phyloP scores from a whole-genome alignment of 2,113 vertebrate genomes.

The Amphilophus citrinellus region DNA sequence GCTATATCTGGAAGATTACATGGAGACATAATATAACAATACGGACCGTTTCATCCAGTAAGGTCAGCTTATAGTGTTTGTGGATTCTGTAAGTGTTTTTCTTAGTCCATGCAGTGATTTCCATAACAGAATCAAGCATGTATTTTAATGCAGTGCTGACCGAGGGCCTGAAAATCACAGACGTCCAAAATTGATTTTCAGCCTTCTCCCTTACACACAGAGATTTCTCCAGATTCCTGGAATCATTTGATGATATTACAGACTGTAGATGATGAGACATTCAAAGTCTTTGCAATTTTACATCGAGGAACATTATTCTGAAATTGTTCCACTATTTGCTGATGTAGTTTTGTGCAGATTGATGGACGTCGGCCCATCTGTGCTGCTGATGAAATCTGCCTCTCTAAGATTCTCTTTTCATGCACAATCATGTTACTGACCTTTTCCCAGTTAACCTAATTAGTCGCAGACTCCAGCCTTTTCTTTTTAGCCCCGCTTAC shows the following conservation, averaged over 20 bases:
- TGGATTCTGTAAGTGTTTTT: neutral
- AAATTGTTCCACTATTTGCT: neutral
- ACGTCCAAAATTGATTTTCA: neutral
- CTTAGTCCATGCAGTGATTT: neutral
- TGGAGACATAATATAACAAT: neutral
- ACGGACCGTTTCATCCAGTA: neutral
- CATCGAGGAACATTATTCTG: neutral
- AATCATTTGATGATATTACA: neutral
- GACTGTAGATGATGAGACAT: neutral
- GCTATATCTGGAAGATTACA: neutral
- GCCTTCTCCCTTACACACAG: neutral
- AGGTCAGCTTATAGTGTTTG: neutral
- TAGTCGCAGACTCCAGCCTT: neutral
- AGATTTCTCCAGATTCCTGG: neutral
- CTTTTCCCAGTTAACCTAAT: neutral
- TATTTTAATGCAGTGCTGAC: neutral
- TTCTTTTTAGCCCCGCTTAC: neutral
- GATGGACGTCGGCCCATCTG: neutral
- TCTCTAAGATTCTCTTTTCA: neutral
- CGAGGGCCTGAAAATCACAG: neutral
- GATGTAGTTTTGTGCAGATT: neutral
- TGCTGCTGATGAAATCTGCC: neutral
- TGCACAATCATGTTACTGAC: neutral
- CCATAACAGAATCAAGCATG: neutral
- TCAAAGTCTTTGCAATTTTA: neutral